Evolutionary conservation across 2,113 vertebrate species (phyloP).

Genomic region (Sceloporus undulatus): DNA sequence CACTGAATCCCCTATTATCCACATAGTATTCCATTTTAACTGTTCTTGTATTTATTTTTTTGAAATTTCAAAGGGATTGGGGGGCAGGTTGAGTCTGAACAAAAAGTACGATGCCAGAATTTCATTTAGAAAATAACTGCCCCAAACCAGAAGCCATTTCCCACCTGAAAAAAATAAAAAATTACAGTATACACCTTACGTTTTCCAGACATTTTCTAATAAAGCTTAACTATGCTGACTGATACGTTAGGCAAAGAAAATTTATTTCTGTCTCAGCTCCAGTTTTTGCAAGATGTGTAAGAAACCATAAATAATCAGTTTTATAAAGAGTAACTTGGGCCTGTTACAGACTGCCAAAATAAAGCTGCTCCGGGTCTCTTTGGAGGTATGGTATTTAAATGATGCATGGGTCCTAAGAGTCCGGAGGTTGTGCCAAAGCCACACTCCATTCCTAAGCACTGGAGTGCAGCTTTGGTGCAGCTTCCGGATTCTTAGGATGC

Average conservation of each 20-base stretch:
- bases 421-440: too few relatives aligned
- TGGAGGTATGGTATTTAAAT: too few relatives aligned
- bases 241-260: neutral
- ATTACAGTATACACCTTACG: neutral
- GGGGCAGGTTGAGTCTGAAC: neutral
- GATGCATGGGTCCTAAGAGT: too few relatives aligned
- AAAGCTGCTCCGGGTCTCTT: too few relatives aligned
- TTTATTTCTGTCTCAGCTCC: neutral
- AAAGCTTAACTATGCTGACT: neutral
- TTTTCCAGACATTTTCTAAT: neutral
- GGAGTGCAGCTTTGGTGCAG: too few relatives aligned
- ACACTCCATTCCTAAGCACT: too few relatives aligned
- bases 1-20: conserved; percentile 38
- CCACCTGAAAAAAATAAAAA: conserved; percentile 12
- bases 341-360: too few relatives aligned
- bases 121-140: conserved; percentile 44
- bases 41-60: conserved; percentile 12
- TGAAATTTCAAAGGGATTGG: neutral
- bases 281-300: conserved; percentile 15
- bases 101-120: neutral
- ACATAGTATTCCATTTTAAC: conserved; percentile 1
- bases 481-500: too few relatives aligned
- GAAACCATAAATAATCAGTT: rapidly evolving
- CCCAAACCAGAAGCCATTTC: conserved; percentile 76
- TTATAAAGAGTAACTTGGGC: neutral